Base-by-base conservation (phyloP, 53 echinoderm and acorn worm genomes). In the Stichopus horrens region DNA sequence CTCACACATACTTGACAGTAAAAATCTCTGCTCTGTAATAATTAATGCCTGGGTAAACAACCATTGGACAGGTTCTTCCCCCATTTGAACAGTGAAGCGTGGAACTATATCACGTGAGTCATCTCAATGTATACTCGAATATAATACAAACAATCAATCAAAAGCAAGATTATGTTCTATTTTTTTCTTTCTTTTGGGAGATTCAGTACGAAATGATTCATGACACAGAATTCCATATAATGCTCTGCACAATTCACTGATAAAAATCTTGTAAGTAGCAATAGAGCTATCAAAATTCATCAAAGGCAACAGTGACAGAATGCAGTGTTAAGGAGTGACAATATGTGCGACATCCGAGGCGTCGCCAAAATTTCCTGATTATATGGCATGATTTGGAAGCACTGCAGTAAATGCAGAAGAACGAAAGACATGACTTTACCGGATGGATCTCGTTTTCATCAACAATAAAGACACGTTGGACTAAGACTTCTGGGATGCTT, bases 81-180 rank as follows among this genome's bases (percentile, higher is more conserved):
- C 71, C 71, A 13, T 5, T 18, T 19, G 71, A n/a, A 71, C 16
- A 71, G 18, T 71, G 71, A 16, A 18, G 71, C 71, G 68, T 71
- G n/a, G 71, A 13, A 16, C 71, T 16, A n/a, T 13, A 71, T 71
- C 71, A 71, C 71, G 19, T 71, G 71, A 71, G n/a, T 71, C 71
- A 71, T 18, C 37, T 37, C 71, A 71, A 16, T 71, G 71, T 71
- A 71, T 71, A 71, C 71, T 71, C 16, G 18, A 71, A 71, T 37
- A 71, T 71, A 16, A 71, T n/a, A 71, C 71, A 71, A 71, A 71
- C 71, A 71, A 71, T 71, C 71, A 71, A 71, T 71, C 71, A 71
- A 20, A 71, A 16, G 16, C n/a, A 71, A 71, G 71, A 71, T 16
- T 71, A 71, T 37, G 37, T 37, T 37, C 37, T 37, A 37, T 37